Percentiles rank a stretch among this genome's conserved stretches.
Evolutionary conservation across 2,888 invertebrate species (phyloP).

Genomic region (Drosophila atripex): DNA sequence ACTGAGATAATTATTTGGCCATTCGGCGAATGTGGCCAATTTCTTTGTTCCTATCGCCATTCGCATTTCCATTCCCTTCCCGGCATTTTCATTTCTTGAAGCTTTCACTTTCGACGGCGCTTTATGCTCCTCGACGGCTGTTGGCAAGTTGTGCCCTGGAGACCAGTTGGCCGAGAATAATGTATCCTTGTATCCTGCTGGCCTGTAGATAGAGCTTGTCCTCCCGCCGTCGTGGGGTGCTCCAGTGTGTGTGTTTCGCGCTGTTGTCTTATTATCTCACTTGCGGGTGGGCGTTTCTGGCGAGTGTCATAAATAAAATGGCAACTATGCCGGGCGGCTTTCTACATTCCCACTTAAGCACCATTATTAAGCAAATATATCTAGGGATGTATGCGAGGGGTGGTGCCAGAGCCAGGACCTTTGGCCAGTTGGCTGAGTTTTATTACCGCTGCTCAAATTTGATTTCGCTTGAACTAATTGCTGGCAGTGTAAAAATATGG

Average conservation of each 20-base stretch:
- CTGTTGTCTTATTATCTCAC: constrained; percentile 66
- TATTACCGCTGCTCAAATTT: constrained; percentile 63
- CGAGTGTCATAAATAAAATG: constrained; percentile 79
- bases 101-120: constrained; percentile 63
- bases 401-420: constrained; percentile 4
- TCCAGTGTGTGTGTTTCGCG: constrained; percentile 11
- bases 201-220: constrained; percentile 21
- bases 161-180: constrained; percentile 70
- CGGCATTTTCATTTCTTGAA: constrained; percentile 50
- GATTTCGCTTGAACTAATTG: constrained; percentile 74
- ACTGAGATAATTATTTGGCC: constrained; percentile 73
- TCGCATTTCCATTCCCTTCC: constrained; percentile 39
- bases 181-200: constrained; percentile 32
- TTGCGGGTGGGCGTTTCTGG: constrained; percentile 69
- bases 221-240: constrained; percentile 3
- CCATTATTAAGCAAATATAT: constrained; percentile 68
- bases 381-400: constrained; percentile 1
- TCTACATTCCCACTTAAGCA: constrained; percentile 53
- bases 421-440: constrained; percentile 21
- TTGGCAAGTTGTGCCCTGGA: constrained; percentile 77
- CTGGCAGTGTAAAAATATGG: constrained; percentile 65
- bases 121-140: constrained; percentile 68
- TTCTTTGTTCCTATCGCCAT: constrained; percentile 39
- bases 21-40: constrained; percentile 37
- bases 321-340: constrained; percentile 52